Base-by-base conservation (phyloP, 2,797 vertebrate genomes). In the Gallirallus australis region DNA sequence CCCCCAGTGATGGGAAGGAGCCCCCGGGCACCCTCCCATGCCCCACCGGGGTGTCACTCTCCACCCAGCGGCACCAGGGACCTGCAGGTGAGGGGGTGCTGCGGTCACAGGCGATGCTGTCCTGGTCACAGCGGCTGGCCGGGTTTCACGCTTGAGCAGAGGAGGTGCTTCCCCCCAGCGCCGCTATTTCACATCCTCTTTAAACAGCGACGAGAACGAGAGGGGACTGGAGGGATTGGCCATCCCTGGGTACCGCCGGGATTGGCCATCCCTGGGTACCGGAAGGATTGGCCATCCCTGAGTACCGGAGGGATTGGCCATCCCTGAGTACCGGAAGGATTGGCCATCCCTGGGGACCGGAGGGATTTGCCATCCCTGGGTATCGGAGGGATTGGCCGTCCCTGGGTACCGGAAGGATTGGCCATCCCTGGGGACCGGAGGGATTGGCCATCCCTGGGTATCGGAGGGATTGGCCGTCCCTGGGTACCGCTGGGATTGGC, bases 121-220 rank as follows among this genome's bases (percentile, higher is more conserved):
- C 28, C 66, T 1, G 2, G 16, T 48, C 31, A 54, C 48, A 17
- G 66, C 20, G 16, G 61, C 35, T 2, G 12, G 1, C 35, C 2
- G 12, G 1, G 6, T 61, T 82, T 77, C 72, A 64, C 1, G 3
- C 17, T 5, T 0, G 0, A 52, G 35, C 47, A 30, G 69, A 53
- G 53, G 42, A 95, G 56, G 27, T 25, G 52, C 28, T 56, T 42
- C 42, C 73, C 23, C 50, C 64, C 77, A 78, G 57, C 9, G 4
- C 42, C 0, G 0, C 54, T 60, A 52, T n/a, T 65, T n/a, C 63
- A 64, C 27, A 37, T 53, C 20, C 63, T 82, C 65, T 73, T 2
- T 24, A 37, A 66, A 19, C 0, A 76, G 52, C 1, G 4, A 39
- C 56, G 50, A 45, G 54, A 60, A 54, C 27, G 30, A 39, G 82